Conservation (phyloP, 2,797 vertebrate species). For the Morus bassanus region DNA sequence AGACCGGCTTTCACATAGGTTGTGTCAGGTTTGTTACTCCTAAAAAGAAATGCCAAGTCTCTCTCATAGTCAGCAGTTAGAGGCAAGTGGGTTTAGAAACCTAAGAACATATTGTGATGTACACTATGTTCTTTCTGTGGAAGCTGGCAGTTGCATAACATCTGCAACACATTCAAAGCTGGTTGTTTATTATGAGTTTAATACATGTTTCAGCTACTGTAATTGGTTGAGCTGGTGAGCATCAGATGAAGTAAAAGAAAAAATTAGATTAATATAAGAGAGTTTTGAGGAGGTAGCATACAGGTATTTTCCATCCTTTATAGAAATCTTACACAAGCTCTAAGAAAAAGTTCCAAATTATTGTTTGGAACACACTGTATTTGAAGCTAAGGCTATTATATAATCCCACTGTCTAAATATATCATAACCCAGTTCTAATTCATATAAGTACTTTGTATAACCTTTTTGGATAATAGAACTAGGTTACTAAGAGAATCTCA, state of each 20-base stretch:
- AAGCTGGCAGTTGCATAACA: neutral
- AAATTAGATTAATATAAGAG: neutral
- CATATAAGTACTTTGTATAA: neutral
- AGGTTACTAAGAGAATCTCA: neutral
- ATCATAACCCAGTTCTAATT: neutral
- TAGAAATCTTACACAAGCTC: neutral
- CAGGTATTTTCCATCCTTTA: neutral
- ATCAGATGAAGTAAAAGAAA: neutral
- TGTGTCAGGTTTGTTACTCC: neutral
- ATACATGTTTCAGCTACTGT: neutral
- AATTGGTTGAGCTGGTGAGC: neutral
- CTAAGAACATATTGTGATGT: neutral
- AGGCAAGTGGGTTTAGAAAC: neutral
- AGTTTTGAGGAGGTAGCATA: neutral
- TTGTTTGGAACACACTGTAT: neutral
- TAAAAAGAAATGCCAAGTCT: neutral
- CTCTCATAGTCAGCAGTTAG: neutral
- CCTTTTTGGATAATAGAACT: neutral
- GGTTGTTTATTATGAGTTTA: neutral
- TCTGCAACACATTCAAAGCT: neutral
- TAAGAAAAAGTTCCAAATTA: neutral
- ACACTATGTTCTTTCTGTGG: neutral
- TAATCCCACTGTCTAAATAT: slow-evolving; percentile 4
- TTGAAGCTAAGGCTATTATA: neutral
- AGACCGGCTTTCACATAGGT: neutral